Evolutionary conservation across 2,113 vertebrate genomes (phyloP).

Genomic region (Muscicapa adusta): DNA sequence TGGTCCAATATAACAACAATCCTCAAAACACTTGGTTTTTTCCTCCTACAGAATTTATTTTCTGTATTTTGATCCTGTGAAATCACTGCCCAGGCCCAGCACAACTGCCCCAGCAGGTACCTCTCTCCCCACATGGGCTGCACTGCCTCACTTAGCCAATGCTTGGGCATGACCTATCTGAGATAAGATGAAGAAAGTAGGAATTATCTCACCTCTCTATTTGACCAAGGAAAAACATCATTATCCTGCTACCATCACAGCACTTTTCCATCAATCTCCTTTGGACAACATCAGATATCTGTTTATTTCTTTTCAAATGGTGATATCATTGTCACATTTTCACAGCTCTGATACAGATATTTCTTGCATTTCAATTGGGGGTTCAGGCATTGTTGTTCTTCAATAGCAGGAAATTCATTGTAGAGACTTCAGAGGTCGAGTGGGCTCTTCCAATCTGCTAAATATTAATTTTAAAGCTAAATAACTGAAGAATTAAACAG

Average conservation of each 20-base stretch:
- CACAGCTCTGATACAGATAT: background rate
- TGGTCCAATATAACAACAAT: background rate
- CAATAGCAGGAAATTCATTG: background rate
- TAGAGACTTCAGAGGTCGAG: background rate
- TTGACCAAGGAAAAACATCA: background rate
- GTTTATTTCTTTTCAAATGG: background rate
- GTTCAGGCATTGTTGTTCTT: background rate
- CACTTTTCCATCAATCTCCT: background rate
- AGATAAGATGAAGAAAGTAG: background rate
- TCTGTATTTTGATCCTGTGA: background rate
- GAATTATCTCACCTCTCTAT: background rate
- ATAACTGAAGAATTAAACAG: background rate
- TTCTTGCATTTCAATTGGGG: background rate
- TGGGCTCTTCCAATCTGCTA: background rate
- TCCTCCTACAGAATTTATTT: background rate
- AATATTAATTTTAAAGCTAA: background rate
- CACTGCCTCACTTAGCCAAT: background rate
- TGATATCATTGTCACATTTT: background rate
- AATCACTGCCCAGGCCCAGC: background rate
- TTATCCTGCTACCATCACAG: background rate
- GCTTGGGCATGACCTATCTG: background rate
- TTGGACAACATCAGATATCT: background rate
- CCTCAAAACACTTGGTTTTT: background rate
- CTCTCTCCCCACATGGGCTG: background rate
- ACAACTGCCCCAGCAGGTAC: background rate